phyloP scores from a whole-genome alignment of 2,113 vertebrate genomes.

The Daphoenositta chrysoptera region DNA sequence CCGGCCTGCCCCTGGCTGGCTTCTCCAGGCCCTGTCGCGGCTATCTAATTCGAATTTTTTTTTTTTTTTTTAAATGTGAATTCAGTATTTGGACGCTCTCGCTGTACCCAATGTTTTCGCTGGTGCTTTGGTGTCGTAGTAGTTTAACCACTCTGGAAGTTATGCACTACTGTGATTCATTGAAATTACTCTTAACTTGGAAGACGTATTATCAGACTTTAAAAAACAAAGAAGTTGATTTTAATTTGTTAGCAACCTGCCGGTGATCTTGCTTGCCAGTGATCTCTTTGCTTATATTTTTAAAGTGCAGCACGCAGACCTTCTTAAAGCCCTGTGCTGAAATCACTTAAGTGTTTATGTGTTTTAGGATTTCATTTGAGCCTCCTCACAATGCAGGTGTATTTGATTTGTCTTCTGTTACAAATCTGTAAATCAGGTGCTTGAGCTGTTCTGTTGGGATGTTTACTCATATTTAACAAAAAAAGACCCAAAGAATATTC shows the following conservation, averaged over 20 bases:
- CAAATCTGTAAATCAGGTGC: background rate
- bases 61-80: rapidly evolving
- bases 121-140: background rate
- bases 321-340: background rate
- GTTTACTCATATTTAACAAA: background rate
- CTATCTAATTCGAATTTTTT: rapidly evolving
- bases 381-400: background rate
- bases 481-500: background rate
- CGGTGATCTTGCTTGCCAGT: background rate
- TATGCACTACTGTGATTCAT: rapidly evolving
- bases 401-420: background rate
- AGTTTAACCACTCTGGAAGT: background rate
- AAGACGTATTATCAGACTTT: rapidly evolving
- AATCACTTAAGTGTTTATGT: background rate
- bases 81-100: rapidly evolving
- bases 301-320: rapidly evolving
- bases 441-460: background rate
- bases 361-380: background rate
- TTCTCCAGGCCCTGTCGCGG: background rate
- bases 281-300: rapidly evolving
- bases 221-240: background rate
- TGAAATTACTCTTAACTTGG: background rate
- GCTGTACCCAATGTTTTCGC: rapidly evolving
- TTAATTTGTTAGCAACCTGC: background rate
- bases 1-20: too few species aligned